These are phyloP conservation scores for Eremobia ochroleuca DNA, from an alignment of 2,888 invertebrate genomes.

Conservation along the genomic window DNA sequence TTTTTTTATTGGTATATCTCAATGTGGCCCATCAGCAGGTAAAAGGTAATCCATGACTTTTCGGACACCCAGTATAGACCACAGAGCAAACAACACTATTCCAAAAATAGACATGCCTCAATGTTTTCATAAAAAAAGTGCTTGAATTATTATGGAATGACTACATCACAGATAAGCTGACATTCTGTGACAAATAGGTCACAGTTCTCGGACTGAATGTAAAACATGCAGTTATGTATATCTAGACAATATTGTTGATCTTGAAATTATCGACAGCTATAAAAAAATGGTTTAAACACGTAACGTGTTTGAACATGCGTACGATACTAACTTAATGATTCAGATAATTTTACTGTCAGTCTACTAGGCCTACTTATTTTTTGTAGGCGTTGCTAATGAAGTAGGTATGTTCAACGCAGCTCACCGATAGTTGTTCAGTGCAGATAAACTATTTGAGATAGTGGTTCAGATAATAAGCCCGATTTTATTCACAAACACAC, in stretches of 20 bases:
- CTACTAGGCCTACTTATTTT: conserved; percentile 7
- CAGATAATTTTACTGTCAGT: conserved; percentile 8
- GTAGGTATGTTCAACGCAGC: background rate
- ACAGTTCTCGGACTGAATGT: conserved; percentile 46
- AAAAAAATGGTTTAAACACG: conserved; percentile 22
- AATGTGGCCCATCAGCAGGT: too few species aligned
- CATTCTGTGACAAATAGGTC: conserved; percentile 56
- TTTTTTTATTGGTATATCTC: too few species aligned
- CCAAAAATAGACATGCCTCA: conserved; percentile 52
- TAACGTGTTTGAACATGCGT: conserved; percentile 9
- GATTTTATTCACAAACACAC: too few species aligned
- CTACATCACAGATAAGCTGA: conserved; percentile 54
- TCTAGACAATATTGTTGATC: conserved; percentile 10
- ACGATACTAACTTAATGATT: background rate
- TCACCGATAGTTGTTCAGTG: background rate
- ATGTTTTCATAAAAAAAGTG: conserved; percentile 54
- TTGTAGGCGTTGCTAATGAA: conserved; percentile 3
- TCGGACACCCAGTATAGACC: too few species aligned
- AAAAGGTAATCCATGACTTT: too few species aligned
- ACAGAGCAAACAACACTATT: conserved; percentile 11
- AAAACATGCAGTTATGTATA: conserved; percentile 44
- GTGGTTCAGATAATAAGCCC: background rate
- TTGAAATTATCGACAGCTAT: conserved; percentile 10
- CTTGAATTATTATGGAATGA: conserved; percentile 44
- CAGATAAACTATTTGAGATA: background rate